Evolutionary conservation across 2,888 invertebrate genomes (phyloP).

Genomic region (Cryptus viduatorius): DNA sequence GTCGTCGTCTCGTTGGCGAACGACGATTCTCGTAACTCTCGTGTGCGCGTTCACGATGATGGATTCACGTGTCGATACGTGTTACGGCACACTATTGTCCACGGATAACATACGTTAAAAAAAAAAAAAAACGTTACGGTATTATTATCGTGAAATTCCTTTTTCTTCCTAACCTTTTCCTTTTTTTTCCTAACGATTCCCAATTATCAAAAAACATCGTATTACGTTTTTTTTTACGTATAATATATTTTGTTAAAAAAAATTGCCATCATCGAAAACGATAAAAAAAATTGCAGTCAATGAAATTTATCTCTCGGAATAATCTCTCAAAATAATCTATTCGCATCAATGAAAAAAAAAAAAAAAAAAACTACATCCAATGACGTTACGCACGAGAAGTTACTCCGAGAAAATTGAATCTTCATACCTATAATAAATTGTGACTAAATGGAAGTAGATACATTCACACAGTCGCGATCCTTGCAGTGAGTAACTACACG

Average conservation of each 20-base stretch:
- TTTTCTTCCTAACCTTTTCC: no score
- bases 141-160: background rate
- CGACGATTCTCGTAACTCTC: constrained; percentile 54
- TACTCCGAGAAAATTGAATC: background rate
- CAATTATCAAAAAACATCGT: no score
- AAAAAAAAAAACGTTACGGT: constrained; percentile 2
- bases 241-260: no score
- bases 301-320: no score
- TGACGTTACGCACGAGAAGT: background rate
- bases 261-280: no score
- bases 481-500: background rate
- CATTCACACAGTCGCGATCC: background rate
- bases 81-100: constrained; percentile 14
- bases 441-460: background rate
- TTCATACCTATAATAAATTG: background rate
- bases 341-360: no score
- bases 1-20: constrained; percentile 63
- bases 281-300: no score
- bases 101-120: constrained; percentile 2
- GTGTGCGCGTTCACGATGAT: constrained; percentile 52
- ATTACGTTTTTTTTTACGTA: no score
- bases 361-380: background rate
- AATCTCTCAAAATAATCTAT: no score
- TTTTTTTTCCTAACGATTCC: background rate
- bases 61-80: constrained; percentile 31